Percentiles rank a stretch among this genome's conserved stretches.
phyloP scores from a whole-genome alignment of 2,113 vertebrate genomes.

The Carollia perspicillata region DNA sequence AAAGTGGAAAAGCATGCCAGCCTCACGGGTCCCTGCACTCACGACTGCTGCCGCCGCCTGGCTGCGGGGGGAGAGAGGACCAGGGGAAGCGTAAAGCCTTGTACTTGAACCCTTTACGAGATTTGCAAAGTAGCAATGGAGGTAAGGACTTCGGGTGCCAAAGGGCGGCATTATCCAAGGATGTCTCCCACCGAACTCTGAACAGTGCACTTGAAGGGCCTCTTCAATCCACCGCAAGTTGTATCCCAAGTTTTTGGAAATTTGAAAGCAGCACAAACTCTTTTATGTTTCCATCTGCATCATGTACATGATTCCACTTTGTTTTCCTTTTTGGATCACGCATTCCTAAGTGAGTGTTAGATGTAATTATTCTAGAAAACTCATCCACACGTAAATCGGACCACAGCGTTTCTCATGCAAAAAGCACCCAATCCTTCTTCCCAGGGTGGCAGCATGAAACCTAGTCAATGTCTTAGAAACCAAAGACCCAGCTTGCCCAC shows the following conservation, averaged over 20 bases:
- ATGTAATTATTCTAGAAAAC: conserved; percentile 10
- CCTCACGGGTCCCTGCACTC: neutral
- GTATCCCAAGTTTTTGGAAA: neutral
- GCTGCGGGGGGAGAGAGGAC: neutral
- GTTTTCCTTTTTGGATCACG: neutral
- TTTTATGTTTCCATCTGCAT: neutral
- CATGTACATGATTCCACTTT: neutral
- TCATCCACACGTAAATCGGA: neutral
- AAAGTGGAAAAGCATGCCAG: neutral
- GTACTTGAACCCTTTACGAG: neutral
- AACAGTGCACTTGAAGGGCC: neutral
- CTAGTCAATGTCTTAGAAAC: conserved; percentile 50
- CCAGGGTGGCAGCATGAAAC: conserved; percentile 46
- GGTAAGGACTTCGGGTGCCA: neutral
- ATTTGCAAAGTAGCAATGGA: neutral
- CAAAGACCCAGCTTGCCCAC: conserved; percentile 44
- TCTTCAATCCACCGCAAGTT: neutral
- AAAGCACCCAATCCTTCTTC: conserved; percentile 30
- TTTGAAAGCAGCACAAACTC: neutral
- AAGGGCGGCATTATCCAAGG: neutral
- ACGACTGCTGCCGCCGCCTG: neutral
- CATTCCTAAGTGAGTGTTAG: neutral
- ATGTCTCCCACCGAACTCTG: neutral
- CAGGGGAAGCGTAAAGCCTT: neutral
- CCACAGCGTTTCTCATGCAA: neutral